Conservation (phyloP, 2,113 vertebrate species). For the Cranoglanis bouderius region DNA sequence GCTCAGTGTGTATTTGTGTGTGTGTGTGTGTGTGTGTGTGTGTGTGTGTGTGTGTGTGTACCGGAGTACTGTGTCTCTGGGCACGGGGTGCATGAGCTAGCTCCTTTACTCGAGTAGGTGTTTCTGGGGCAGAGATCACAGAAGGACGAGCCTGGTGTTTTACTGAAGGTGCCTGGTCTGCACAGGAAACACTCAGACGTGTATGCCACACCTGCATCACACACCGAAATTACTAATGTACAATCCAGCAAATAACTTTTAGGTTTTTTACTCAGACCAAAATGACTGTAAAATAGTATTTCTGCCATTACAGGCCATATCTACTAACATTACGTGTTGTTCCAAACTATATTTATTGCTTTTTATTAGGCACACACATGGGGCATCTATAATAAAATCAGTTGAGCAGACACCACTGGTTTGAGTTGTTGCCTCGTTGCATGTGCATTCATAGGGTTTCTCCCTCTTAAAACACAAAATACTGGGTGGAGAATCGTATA, state of each 20-base stretch:
- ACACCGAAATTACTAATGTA: neutral
- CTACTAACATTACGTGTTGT: neutral
- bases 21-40: neutral
- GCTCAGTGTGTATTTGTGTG: neutral
- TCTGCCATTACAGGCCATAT: neutral
- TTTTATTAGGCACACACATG: neutral
- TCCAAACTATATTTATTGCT: neutral
- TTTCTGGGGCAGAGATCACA: slow-evolving; percentile 88
- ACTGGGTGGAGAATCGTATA: neutral
- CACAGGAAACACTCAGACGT: slow-evolving; percentile 94
- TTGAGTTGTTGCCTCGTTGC: neutral
- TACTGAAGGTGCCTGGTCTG: slow-evolving; percentile 90
- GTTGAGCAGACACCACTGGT: neutral
- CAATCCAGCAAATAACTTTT: neutral
- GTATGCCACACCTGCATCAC: slow-evolving; percentile 88
- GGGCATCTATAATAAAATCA: neutral
- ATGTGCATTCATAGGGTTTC: neutral
- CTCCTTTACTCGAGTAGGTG: slow-evolving; percentile 87
- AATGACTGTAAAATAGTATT: neutral
- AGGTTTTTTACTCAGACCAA: neutral
- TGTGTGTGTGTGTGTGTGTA: slow-evolving; percentile 58
- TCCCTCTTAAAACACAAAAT: neutral
- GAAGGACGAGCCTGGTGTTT: slow-evolving; percentile 81
- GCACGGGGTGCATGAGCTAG: slow-evolving; percentile 86
- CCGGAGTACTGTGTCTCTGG: slow-evolving; percentile 84